A percentile compares a stretch with the other conserved stretches of the same genome.
phyloP scores from a whole-genome alignment of 92 coral and sea anemone genomes.

The Zoanthus solanderi region DNA sequence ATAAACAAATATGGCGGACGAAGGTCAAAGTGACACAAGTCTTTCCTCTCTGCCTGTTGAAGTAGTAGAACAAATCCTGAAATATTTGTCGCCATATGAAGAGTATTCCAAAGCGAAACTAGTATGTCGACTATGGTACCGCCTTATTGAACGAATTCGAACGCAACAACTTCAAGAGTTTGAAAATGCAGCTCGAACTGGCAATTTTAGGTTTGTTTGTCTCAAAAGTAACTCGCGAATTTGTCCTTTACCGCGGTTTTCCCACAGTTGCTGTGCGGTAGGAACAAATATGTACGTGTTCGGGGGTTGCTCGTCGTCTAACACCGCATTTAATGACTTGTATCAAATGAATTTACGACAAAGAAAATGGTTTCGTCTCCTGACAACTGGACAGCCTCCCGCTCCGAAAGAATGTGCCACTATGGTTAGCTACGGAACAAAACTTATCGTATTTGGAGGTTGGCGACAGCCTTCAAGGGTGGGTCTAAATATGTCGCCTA shows the following conservation, averaged over 20 bases:
- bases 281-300: conserved; percentile 85
- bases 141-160: conserved; percentile 76
- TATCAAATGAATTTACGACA: conserved; percentile 80
- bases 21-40: conserved; percentile 33
- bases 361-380: conserved; percentile 78
- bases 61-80: conserved; percentile 82
- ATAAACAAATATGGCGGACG: conserved; percentile 75
- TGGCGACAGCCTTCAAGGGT: conserved; percentile 94
- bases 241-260: conserved; percentile 85
- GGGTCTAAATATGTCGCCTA: conserved; percentile 78
- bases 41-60: conserved; percentile 83
- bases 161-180: conserved; percentile 72
- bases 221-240: conserved; percentile 70
- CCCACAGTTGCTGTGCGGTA: conserved; percentile 88
- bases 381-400: conserved; percentile 80
- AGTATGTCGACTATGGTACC: conserved; percentile 91
- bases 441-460: conserved; percentile 87
- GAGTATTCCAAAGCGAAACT: conserved; percentile 81
- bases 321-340: conserved; percentile 94
- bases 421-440: conserved; percentile 68
- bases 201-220: conserved; percentile 66
- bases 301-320: conserved; percentile 96
- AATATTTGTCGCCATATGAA: conserved; percentile 82
- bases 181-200: conserved; percentile 79
- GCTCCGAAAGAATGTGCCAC: conserved; percentile 96